phyloP scores from a whole-genome alignment of 2,113 vertebrate genomes.

The Neolamprologus sp. region DNA sequence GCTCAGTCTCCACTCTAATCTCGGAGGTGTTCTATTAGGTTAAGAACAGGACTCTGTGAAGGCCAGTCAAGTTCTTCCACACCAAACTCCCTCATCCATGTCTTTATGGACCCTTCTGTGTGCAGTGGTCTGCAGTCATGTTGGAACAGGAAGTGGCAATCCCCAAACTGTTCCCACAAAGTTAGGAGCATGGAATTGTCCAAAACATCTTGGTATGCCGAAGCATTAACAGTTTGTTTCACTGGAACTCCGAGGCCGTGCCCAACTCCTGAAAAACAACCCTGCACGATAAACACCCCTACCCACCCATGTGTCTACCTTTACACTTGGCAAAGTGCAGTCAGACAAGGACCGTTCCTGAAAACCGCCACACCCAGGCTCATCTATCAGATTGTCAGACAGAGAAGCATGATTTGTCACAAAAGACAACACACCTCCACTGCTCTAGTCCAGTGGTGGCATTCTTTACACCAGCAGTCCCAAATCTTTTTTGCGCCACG shows the following conservation, averaged over 20 bases:
- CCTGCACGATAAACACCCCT: not conserved
- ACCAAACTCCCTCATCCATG: not conserved
- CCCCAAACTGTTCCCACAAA: not conserved
- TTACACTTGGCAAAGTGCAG: not conserved
- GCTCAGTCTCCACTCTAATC: not conserved
- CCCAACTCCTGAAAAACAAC: not conserved
- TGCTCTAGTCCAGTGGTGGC: not conserved
- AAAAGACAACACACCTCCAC: not conserved
- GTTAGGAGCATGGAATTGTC: not conserved
- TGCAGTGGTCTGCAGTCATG: not conserved
- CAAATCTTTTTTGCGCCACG: no score
- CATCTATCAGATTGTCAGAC: not conserved
- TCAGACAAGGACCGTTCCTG: not conserved
- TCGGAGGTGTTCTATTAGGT: not conserved
- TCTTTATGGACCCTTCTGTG: not conserved
- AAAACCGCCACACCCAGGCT: not conserved
- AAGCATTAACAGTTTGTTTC: not conserved
- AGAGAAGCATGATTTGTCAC: not conserved
- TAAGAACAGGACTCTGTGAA: not conserved
- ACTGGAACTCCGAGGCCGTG: accelerated
- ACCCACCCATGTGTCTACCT: not conserved
- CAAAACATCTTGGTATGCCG: not conserved
- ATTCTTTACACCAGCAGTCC: not conserved
- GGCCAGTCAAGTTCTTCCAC: not conserved
- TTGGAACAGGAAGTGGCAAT: not conserved